Conservation (phyloP, 2,888 invertebrate species). For the Gasteruption jaculator region DNA sequence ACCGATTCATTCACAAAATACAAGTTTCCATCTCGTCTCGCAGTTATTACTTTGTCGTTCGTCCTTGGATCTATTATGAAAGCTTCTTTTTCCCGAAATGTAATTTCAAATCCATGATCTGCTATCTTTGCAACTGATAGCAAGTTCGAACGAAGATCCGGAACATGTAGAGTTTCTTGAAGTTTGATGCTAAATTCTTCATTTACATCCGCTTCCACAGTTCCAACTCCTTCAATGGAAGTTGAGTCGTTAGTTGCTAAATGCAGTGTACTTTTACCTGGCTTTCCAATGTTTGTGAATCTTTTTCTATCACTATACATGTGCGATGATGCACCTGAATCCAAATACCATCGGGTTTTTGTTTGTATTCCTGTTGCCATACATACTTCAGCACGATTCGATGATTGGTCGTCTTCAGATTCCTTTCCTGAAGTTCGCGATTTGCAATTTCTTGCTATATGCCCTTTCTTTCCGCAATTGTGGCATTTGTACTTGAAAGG, state of each 20-base stretch:
- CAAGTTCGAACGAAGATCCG: slow-evolving; percentile 2
- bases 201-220: neutral
- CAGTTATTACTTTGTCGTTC: no score
- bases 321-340: neutral
- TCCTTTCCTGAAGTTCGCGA: no score
- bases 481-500: slow-evolving; percentile 4
- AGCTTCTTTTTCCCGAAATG: neutral
- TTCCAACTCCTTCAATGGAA: slow-evolving; percentile 1
- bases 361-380: neutral
- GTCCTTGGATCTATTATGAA: slow-evolving; percentile 8
- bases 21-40: no score
- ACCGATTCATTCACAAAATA: no score
- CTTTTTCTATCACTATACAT: neutral
- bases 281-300: neutral
- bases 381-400: neutral
- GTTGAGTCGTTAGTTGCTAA: neutral
- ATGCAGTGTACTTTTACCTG: neutral
- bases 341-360: slow-evolving; percentile 1
- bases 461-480: neutral
- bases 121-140: slow-evolving; percentile 4
- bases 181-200: neutral
- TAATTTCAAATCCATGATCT: neutral
- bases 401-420: neutral
- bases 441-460: slow-evolving; percentile 1
- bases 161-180: neutral